Evolutionary conservation across 1,140 invertebrate species (phyloP), one percentile per base, ranked within the genome.

Genomic region (Spodoptera litura): DNA sequence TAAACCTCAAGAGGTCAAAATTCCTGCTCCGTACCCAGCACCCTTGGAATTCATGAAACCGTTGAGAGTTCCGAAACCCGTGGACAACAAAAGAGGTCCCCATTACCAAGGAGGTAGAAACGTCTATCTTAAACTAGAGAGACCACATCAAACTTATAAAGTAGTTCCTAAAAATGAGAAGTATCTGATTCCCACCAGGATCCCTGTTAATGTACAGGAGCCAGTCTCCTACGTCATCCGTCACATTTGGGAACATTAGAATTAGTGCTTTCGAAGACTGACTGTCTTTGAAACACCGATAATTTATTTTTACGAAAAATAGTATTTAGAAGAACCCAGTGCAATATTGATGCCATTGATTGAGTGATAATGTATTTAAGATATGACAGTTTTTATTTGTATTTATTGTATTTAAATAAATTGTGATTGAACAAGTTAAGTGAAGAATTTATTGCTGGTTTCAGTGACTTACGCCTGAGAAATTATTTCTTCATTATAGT

Each of bases 241-340:
- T 59, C 86, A 87, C 15, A 61, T 84, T 51, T 89, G 85, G 87
- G 80, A 88, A 52, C 80, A 88, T 78, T 87, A 64, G 38, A 80
- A 15, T 72, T 72, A 71, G 44, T 38, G 10, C 0, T 27, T 44
- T 44, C 9, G 6, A 44, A 10, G 1, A 44, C 38, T 6, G 8
- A 44, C 8, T 49, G n/a, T 64, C n/a, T 12, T 66, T 15, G 49
- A 64, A 64, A 4, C 3, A 5, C 20, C 0, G 20, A 20, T 20
- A 49, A 49, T 1, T 66, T 11, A 20, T 35, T 31, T 31, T 61
- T 27, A 61, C 27, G 20, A 27, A 25, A 11, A 20, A 38, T 31
- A 44, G 53, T 64, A 58, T 74, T 52, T 20, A 52, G 51, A 25
- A 27, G 9, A 20, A n/a, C 13, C 66, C 15, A 52, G 51, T 70